Evolutionary conservation across 2,113 vertebrate genomes (phyloP).

Genomic region (Myrmophylax atrothorax): DNA sequence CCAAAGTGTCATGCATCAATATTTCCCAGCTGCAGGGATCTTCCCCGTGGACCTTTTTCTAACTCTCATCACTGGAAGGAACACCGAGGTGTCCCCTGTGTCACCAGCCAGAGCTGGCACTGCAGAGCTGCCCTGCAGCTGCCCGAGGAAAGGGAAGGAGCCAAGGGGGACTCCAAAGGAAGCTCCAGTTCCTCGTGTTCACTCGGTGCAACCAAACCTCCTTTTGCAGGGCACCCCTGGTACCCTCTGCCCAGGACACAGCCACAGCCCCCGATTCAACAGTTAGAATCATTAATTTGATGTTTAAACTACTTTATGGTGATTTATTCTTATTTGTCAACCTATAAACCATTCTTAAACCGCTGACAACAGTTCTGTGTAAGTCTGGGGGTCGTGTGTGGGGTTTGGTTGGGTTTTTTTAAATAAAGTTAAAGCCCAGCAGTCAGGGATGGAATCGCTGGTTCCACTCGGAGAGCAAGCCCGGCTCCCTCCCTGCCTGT

Average conservation of each 20-base stretch:
- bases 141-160: background rate
- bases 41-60: background rate
- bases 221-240: background rate
- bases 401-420: background rate
- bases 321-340: background rate
- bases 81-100: background rate
- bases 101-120: background rate
- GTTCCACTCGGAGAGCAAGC: background rate
- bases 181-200: background rate
- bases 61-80: background rate
- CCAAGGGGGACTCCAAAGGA: background rate
- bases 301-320: background rate
- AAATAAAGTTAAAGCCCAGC: constrained; percentile 27
- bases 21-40: background rate
- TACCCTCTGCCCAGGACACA: background rate
- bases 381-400: background rate
- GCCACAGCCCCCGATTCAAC: background rate
- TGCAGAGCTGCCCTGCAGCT: background rate
- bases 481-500: background rate
- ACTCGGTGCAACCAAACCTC: background rate
- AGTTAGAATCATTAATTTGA: background rate
- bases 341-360: background rate
- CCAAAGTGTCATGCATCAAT: background rate
- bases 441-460: constrained; percentile 1
- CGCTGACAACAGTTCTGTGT: background rate